phyloP scores from a whole-genome alignment of 2,888 invertebrate species.

The Drymonia ruficornis region DNA sequence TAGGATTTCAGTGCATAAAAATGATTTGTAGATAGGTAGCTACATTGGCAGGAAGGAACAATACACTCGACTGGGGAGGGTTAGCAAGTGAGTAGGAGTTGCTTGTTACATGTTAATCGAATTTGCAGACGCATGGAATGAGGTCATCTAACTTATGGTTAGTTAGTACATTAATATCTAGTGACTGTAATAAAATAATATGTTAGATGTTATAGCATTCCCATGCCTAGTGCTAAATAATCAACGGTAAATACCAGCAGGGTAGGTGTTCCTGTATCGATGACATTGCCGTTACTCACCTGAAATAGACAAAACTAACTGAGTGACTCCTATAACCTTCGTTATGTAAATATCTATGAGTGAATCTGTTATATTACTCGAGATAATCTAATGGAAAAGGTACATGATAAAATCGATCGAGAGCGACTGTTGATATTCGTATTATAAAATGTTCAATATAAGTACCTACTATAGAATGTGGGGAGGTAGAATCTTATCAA shows the following conservation, averaged over 20 bases:
- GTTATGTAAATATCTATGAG: too few relatives aligned
- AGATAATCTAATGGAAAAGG: not conserved
- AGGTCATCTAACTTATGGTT: constrained; percentile 37
- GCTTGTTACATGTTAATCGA: constrained; percentile 28
- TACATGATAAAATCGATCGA: not conserved
- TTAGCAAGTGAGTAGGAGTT: constrained; percentile 30
- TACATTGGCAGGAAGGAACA: not conserved
- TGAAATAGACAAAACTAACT: constrained; percentile 62
- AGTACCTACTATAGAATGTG: too few relatives aligned
- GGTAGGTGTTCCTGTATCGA: constrained; percentile 82
- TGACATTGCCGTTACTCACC: constrained; percentile 85
- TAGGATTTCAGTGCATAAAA: not conserved
- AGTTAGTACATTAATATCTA: constrained; percentile 39
- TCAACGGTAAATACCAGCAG: constrained; percentile 78
- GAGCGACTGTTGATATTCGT: not conserved
- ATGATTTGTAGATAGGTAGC: not conserved
- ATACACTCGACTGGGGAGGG: constrained; percentile 12
- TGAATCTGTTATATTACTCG: not conserved
- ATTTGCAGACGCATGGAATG: constrained; percentile 35
- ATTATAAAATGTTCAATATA: not conserved
- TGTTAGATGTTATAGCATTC: constrained; percentile 35
- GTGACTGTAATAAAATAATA: constrained; percentile 17
- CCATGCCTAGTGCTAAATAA: constrained; percentile 59
- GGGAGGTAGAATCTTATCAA: too few relatives aligned
- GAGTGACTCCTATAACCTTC: constrained; percentile 24